Evolutionary conservation across 2,888 invertebrate genomes (phyloP).

Genomic region (Philhelius pedissequus): DNA sequence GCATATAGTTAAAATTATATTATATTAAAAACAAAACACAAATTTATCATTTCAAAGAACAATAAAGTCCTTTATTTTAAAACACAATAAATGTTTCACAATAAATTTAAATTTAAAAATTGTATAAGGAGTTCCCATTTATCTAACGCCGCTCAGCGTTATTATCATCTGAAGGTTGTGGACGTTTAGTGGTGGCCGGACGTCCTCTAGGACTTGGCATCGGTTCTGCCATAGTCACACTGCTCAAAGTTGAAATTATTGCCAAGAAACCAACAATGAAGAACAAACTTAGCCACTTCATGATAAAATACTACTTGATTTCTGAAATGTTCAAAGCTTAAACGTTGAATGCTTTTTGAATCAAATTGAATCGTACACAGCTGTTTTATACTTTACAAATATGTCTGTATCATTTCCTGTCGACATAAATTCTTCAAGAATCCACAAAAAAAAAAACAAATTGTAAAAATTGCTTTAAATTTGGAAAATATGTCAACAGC

Average conservation of each 20-base stretch:
- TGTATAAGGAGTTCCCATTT: neutral
- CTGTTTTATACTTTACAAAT: constrained; percentile 41
- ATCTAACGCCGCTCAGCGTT: constrained; percentile 37
- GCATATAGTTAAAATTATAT: no score
- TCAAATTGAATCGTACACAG: neutral
- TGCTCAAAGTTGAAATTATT: constrained; percentile 73
- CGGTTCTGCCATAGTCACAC: constrained; percentile 73
- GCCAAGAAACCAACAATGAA: constrained; percentile 74
- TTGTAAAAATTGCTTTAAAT: constrained; percentile 31
- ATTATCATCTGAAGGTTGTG: constrained; percentile 71
- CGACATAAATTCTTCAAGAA: constrained; percentile 33
- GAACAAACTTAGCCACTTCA: constrained; percentile 76
- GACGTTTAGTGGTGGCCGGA: constrained; percentile 74
- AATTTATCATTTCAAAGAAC: neutral
- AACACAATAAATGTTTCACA: neutral
- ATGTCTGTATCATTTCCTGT: constrained; percentile 24
- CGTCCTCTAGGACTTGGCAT: constrained; percentile 74
- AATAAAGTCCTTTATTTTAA: constrained; percentile 13
- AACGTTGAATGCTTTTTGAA: constrained; percentile 38
- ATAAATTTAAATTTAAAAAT: neutral
- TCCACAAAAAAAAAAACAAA: constrained; percentile 4
- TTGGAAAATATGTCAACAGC: constrained; percentile 64
- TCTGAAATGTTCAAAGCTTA: constrained; percentile 18
- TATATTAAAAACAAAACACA: neutral
- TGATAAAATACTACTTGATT: constrained; percentile 53